Evolutionary conservation across 2,888 invertebrate species (phyloP), one percentile per base, ranked within the genome.

Genomic region (Drosophila anceps): DNA sequence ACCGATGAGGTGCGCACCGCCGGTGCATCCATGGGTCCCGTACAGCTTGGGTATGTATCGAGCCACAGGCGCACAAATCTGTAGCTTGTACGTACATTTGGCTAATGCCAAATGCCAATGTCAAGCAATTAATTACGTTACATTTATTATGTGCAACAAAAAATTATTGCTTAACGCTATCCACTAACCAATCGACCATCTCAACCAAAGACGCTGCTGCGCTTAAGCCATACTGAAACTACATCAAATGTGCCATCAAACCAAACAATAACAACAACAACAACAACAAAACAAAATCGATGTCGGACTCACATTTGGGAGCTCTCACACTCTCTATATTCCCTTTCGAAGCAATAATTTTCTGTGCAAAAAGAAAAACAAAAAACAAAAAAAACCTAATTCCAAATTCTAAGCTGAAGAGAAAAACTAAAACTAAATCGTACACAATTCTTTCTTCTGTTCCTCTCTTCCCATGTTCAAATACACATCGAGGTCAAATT

Each of bases 1-100:
- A 96, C 96, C 94, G 98, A 98, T 94, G 97, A 98, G 95, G 96
- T 96, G 94, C 96, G 96, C 94, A 95, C 96, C 94, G 92, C 96
- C 94, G 93, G 93, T 82, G 96, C 96, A 94, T 95, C 95, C 92
- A 95, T 96, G 94, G 97, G 97, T 94, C 97, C 97, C 94, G 97
- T 98, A 94, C 98, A 98, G 94, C 95, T 98, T 94, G 98, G 98
- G 97, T 98, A 97, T 95, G 97, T 97, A 93, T 91, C 82, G 76
- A 81, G 50, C 55, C 59, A 77, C 29, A 55, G 53, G 43, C 44
- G 57, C 46, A 20, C 60, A 18, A 46, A 9, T n/a, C n/a, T n/a
- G n/a, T n/a, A n/a, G n/a, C n/a, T n/a, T n/a, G n/a, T n/a, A n/a
- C n/a, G n/a, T n/a, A n/a, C 53, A 35, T 27, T 12, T 20, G 50